Base-by-base conservation (phyloP, 2,888 invertebrate genomes). In the Nineta flava region DNA sequence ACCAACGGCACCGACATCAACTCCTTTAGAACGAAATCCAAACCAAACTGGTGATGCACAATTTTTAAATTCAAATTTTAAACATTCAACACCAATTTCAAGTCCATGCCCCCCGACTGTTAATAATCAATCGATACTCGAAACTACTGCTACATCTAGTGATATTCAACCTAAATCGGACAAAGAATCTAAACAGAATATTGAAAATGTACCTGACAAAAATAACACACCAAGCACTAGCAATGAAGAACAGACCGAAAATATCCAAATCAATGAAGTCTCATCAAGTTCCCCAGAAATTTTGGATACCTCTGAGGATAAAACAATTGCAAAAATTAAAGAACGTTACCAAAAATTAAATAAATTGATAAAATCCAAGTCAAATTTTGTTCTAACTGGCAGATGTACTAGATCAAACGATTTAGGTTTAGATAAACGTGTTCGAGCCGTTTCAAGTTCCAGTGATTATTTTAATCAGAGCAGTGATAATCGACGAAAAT, bases 201-300 rank as follows among this genome's bases (percentile, higher is more conserved):
- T 26, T 3, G 26, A 26, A 26, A 26, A 6, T 26, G 26, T 26
- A 26, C 26, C 26, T 26, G 26, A 26, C 1, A 26, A 26, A 26
- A 26, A 26, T 26, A 26, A 6, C 26, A 26, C 26, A 3, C 26
- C 26, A 26, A 13, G n/a, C 5, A 38, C n/a, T 38, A 38, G 38
- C 21, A 44, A 5, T 26, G 7, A n/a, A 4, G 48, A 48, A 48
- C 42, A 13, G 12, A 35, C 12, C 9, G 58, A 57, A 52, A 59
- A 58, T 44, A 78, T 80, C 42, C 80, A 81, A 64, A 80, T 80
- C 54, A 75, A 80, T 62, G 80, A 81, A 62, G 76, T 81, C 15
- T 79, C 79, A 1, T 79, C 80, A 1, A 77, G 76, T 57, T 76
- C 75, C 42, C 71, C 72, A 9, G 70, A 70, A n/a, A 6, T 16